These are phyloP conservation scores for Ctenomys sociabilis DNA, from an alignment of 2,113 vertebrate genomes.

Conservation along the genomic window DNA sequence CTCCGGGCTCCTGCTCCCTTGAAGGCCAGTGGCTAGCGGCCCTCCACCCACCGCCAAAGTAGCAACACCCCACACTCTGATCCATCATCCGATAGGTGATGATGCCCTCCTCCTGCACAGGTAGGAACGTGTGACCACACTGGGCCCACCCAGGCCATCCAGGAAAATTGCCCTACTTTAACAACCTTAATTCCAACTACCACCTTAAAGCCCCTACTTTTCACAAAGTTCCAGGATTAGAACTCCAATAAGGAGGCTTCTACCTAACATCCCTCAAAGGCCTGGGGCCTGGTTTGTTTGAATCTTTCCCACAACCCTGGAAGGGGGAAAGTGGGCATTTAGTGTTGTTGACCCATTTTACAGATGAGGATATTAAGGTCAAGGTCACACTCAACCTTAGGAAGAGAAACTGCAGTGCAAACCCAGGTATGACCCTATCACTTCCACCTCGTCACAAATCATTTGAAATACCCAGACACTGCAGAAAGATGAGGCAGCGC, in stretches of 20 bases:
- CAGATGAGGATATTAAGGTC: not conserved
- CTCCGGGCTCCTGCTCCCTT: not conserved
- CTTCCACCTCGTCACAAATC: too few relatives aligned
- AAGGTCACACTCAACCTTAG: not conserved
- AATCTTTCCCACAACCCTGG: not conserved
- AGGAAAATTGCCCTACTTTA: not conserved
- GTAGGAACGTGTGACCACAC: not conserved
- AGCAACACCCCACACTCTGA: rapidly evolving
- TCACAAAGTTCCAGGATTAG: not conserved
- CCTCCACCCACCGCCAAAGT: not conserved
- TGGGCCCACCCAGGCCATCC: not conserved
- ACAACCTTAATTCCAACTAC: not conserved
- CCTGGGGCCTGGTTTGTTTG: not conserved
- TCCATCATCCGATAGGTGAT: too few relatives aligned
- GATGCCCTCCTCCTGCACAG: not conserved
- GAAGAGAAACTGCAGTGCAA: not conserved
- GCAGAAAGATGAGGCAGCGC: not conserved
- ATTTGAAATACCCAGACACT: not conserved
- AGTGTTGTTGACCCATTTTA: not conserved
- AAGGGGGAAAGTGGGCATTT: not conserved
- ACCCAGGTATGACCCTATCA: not conserved
- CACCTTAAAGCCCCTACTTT: not conserved
- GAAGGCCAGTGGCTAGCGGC: not conserved
- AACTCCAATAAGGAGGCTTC: not conserved
- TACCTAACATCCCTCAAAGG: not conserved